A percentile compares a stretch with the other conserved stretches of the same genome.
phyloP scores from a whole-genome alignment of 2,113 vertebrate species.

The Synodontis membranacea region DNA sequence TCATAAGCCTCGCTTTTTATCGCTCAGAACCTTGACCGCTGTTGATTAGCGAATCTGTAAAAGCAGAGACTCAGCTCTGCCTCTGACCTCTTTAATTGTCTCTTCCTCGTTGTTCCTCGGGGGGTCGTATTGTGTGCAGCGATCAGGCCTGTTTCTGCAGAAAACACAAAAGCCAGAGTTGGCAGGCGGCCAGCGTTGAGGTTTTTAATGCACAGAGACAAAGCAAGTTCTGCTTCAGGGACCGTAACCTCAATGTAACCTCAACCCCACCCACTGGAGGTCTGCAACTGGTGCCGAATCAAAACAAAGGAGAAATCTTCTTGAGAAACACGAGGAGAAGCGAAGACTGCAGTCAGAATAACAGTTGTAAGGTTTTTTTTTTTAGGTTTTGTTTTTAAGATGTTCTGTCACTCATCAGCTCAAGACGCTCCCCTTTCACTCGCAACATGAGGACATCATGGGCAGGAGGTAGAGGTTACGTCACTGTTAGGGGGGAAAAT shows the following conservation, averaged over 20 bases:
- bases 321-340: background rate
- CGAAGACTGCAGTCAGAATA: background rate
- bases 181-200: conserved; percentile 29
- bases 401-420: background rate
- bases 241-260: conserved; percentile 26
- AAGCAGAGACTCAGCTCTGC: background rate
- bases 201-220: conserved; percentile 47
- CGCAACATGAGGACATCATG: background rate
- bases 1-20: conserved; percentile 23
- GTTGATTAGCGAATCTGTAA: conserved; percentile 20
- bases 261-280: background rate
- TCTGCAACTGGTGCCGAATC: background rate
- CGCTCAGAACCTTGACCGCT: background rate
- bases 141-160: conserved; percentile 61
- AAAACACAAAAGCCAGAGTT: conserved; percentile 63
- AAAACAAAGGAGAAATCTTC: conserved; percentile 9
- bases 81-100: background rate
- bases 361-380: background rate
- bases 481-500: too few species aligned
- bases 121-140: conserved; percentile 26
- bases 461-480: background rate
- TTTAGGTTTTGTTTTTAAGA: background rate
- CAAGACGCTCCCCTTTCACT: background rate
- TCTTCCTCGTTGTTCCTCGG: conserved; percentile 7
- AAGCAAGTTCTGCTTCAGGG: conserved; percentile 56